These are phyloP conservation scores for Rhinoderma darwinii DNA, from an alignment of 2,113 vertebrate species.

Conservation along the genomic window DNA sequence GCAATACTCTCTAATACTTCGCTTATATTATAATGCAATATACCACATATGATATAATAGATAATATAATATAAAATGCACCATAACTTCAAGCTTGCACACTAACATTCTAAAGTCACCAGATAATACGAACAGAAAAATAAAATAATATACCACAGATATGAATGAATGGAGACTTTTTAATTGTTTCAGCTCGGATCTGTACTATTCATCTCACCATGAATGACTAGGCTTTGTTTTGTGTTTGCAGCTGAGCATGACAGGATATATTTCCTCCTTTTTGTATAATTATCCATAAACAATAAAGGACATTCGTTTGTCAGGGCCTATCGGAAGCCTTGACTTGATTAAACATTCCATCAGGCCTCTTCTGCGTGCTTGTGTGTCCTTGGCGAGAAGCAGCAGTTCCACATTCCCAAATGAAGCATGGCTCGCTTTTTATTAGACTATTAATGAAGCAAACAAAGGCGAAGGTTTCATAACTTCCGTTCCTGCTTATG, in stretches of 20 bases:
- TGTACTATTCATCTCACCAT: background rate
- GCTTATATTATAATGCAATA: too few species aligned
- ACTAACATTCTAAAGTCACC: background rate
- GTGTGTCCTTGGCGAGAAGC: conserved; percentile 53
- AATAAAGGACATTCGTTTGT: conserved; percentile 48
- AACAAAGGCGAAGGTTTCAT: conserved; percentile 57
- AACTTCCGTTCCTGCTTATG: conserved; percentile 51
- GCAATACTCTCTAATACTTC: too few species aligned
- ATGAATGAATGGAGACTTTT: background rate
- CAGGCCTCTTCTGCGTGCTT: conserved; percentile 46
- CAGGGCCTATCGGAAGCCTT: conserved; percentile 50
- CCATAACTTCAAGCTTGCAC: too few species aligned
- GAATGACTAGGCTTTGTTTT: conserved; percentile 18
- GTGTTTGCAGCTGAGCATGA: conserved; percentile 34
- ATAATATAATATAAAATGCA: too few species aligned
- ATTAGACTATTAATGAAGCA: conserved; percentile 58
- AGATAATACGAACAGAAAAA: background rate
- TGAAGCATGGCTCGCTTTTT: conserved; percentile 55
- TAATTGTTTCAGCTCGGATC: background rate
- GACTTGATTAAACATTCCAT: conserved; percentile 58
- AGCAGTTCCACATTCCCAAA: conserved; percentile 52
- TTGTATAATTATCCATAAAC: conserved; percentile 55
- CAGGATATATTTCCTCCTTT: conserved; percentile 50
- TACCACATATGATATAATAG: too few species aligned
- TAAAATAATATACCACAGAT: background rate